Evolutionary conservation across 1,140 invertebrate species (phyloP).

Genomic region (Micrasema longulum): DNA sequence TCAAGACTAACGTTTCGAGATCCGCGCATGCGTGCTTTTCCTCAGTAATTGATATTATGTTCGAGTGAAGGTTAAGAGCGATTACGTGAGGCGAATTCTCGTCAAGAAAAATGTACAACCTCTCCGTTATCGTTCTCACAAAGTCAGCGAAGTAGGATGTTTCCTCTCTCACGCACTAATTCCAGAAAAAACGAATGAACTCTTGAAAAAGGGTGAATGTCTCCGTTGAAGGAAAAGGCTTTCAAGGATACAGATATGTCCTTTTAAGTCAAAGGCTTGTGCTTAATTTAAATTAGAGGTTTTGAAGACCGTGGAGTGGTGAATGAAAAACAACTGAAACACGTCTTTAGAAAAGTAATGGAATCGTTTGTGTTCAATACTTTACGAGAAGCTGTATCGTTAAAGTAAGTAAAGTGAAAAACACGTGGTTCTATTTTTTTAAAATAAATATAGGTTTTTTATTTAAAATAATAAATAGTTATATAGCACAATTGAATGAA

Average conservation of each 20-base stretch:
- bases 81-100: conserved; percentile 44
- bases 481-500: too few relatives aligned
- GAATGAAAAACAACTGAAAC: conserved; percentile 23
- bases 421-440: neutral
- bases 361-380: conserved; percentile 1
- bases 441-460: too few relatives aligned
- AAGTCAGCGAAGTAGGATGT: conserved; percentile 16
- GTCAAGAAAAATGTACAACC: neutral
- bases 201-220: neutral
- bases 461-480: too few relatives aligned
- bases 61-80: conserved; percentile 51
- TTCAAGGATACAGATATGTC: neutral
- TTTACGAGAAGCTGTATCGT: too few relatives aligned
- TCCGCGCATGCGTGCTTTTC: conserved; percentile 21
- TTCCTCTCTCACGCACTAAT: conserved; percentile 5
- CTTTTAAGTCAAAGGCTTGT: neutral
- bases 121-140: neutral
- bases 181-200: conserved; percentile 1
- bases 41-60: conserved; percentile 53
- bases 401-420: too few relatives aligned
- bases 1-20: neutral
- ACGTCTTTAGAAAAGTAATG: conserved; percentile 4
- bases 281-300: neutral
- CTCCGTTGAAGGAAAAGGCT: neutral
- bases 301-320: conserved; percentile 11